Conservation (phyloP, 2,113 vertebrate species). For the Pangasianodon hypophthalmus region DNA sequence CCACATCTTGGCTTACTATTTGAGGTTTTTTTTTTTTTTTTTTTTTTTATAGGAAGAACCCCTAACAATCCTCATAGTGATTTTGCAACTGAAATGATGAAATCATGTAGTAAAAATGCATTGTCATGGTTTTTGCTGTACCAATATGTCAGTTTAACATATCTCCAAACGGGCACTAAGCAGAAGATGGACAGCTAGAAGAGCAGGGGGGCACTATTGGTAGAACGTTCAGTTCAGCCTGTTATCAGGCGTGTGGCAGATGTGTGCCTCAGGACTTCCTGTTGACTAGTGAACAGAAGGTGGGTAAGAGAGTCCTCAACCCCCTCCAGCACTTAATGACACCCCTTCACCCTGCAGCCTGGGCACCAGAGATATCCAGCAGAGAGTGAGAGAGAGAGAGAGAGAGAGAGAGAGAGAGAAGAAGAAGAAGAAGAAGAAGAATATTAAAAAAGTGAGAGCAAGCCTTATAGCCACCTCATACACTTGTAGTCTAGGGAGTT, state of each 20-base stretch:
- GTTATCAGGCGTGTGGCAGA: conserved; percentile 75
- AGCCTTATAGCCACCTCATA: not conserved
- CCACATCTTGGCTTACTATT: not conserved
- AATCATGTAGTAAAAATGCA: not conserved
- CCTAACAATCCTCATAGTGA: not conserved
- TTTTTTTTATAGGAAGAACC: not conserved
- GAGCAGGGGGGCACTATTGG: conserved; percentile 21
- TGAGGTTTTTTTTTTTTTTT: not conserved
- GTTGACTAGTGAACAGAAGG: conserved; percentile 70
- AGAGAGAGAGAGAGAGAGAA: conserved; percentile 41
- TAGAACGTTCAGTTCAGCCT: conserved; percentile 41
- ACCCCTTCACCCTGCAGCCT: conserved; percentile 71
- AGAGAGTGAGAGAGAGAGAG: conserved; percentile 59
- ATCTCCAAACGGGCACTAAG: conserved; percentile 20
- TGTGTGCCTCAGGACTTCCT: conserved; percentile 69
- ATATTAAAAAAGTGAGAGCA: conserved; percentile 45
- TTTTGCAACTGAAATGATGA: conserved; percentile 1
- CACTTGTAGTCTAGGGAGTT: not conserved
- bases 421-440: not conserved
- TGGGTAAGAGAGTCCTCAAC: conserved; percentile 57
- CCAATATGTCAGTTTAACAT: conserved; percentile 19
- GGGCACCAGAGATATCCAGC: conserved; percentile 72
- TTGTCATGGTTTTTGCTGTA: not conserved
- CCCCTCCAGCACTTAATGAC: conserved; percentile 52
- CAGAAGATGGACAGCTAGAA: conserved; percentile 4